Conservation (phyloP, 2,797 vertebrate species). For the Glossophaga mutica region DNA sequence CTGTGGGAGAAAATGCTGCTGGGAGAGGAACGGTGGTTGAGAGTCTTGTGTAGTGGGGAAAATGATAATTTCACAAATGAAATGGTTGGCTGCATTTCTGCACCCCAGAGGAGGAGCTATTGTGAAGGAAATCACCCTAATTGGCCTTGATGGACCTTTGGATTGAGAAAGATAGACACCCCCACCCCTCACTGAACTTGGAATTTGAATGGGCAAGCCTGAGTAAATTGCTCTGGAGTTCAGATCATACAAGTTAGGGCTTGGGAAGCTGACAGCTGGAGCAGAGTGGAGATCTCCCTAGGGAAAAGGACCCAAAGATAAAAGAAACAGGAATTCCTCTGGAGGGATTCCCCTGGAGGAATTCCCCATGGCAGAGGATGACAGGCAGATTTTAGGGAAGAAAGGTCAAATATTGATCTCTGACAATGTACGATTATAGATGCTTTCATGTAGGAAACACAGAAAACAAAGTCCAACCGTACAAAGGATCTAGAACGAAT, state of each 20-base stretch:
- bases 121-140: neutral
- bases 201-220: neutral
- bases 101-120: neutral
- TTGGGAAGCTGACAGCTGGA: neutral
- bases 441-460: neutral
- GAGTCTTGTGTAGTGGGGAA: neutral
- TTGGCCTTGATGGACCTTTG: neutral
- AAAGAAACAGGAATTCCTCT: neutral
- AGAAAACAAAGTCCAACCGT: neutral
- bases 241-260: neutral
- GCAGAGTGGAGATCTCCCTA: neutral
- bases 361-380: neutral
- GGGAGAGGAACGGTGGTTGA: neutral
- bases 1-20: neutral
- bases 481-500: neutral
- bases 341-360: neutral
- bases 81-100: neutral
- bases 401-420: neutral
- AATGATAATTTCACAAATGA: neutral
- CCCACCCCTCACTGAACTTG: neutral
- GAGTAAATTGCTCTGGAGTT: neutral
- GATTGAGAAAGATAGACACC: neutral
- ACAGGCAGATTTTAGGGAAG: neutral
- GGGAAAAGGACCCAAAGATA: neutral
- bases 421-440: neutral